Conservation (phyloP, 2,797 vertebrate species). For the Sternotherus odoratus region DNA sequence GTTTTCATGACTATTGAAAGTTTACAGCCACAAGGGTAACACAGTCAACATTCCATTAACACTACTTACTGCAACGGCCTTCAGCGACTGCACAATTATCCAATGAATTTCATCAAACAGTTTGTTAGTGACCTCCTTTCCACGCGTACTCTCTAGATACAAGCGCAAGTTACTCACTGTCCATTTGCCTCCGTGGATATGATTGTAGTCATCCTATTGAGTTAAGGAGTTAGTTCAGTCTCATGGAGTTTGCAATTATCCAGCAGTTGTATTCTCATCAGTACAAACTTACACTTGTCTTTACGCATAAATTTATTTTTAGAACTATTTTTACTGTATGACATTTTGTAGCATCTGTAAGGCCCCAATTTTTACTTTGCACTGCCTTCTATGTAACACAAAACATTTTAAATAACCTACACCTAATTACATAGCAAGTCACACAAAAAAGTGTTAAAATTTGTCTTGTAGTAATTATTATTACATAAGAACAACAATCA, state of each 20-base stretch:
- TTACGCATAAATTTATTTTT: background rate
- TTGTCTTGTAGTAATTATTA: background rate
- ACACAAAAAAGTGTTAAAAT: constrained; percentile 14
- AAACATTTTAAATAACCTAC: background rate
- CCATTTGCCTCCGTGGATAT: constrained; percentile 98
- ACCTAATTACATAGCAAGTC: background rate
- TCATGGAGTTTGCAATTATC: background rate
- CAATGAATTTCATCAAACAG: constrained; percentile 98
- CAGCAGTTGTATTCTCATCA: background rate
- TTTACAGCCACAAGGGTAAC: background rate
- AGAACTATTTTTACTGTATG: background rate
- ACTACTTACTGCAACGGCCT: constrained; percentile 93
- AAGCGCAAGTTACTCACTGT: constrained; percentile 94
- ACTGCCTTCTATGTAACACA: background rate
- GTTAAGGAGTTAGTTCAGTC: background rate
- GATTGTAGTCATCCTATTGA: constrained; percentile 96
- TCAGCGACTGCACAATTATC: constrained; percentile 97
- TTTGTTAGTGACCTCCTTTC: constrained; percentile 92
- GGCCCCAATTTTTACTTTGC: background rate
- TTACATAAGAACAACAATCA: background rate
- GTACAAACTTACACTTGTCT: background rate
- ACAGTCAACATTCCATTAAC: background rate
- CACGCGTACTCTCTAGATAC: constrained; percentile 97
- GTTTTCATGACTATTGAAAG: background rate
- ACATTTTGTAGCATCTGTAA: background rate